Percentiles rank a stretch among this genome's conserved stretches.
Conservation (phyloP, 1,140 invertebrate genomes). For the Conus ventricosus region DNA sequence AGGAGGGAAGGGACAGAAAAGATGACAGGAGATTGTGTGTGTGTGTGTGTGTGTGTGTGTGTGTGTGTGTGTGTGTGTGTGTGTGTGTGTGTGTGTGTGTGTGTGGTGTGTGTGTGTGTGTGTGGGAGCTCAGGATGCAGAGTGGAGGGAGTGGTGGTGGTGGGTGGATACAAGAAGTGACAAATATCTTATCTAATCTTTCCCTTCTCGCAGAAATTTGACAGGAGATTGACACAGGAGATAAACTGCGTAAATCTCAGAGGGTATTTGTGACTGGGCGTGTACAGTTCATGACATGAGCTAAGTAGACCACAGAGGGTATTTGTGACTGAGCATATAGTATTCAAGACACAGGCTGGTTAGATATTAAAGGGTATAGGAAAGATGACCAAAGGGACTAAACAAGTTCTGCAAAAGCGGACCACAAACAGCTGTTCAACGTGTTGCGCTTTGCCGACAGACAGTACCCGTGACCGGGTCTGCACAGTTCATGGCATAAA, state of each 20-base stretch:
- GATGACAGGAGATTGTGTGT: background rate
- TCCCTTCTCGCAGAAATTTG: too few species aligned
- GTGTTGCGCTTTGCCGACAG: too few species aligned
- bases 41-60: background rate
- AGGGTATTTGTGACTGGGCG: background rate
- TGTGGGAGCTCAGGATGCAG: background rate
- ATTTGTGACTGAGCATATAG: too few species aligned
- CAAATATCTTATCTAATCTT: too few species aligned
- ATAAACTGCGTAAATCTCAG: background rate
- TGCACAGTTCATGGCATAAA: too few species aligned
- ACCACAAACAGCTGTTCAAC: too few species aligned
- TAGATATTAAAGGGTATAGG: too few species aligned
- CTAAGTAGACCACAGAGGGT: too few species aligned
- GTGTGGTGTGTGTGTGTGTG: background rate
- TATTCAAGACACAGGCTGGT: too few species aligned
- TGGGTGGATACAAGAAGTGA: background rate
- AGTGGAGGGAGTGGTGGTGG: background rate
- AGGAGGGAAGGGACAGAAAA: background rate
- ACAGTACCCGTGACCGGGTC: too few species aligned
- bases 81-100: background rate
- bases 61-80: background rate
- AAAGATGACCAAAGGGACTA: too few species aligned
- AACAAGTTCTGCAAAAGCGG: too few species aligned
- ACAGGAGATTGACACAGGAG: background rate
- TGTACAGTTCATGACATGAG: background rate